Conservation (phyloP, 2,797 vertebrate genomes). For the Tenualosa thibaudeaui region DNA sequence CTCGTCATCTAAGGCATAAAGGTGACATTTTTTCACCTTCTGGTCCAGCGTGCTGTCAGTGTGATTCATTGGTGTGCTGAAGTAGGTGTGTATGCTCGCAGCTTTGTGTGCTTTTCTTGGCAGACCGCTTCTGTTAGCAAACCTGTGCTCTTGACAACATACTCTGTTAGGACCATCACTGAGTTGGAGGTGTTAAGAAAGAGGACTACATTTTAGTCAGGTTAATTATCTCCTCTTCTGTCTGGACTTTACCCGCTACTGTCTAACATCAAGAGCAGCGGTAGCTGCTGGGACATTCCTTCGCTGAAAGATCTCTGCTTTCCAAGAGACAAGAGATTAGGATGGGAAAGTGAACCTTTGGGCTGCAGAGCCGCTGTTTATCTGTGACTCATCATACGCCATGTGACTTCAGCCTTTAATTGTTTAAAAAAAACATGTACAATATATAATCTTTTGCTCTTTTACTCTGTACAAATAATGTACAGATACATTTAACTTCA, state of each 20-base stretch:
- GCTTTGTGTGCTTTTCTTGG: slow-evolving; percentile 22
- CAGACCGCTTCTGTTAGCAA: not conserved
- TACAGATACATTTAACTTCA: too few species aligned
- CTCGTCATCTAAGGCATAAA: slow-evolving; percentile 10
- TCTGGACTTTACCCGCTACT: slow-evolving; percentile 57
- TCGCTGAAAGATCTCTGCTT: slow-evolving; percentile 26
- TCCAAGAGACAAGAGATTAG: not conserved
- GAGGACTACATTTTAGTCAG: slow-evolving; percentile 50
- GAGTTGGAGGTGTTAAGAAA: slow-evolving; percentile 14
- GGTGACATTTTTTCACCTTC: slow-evolving; percentile 49
- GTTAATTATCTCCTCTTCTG: slow-evolving; percentile 61
- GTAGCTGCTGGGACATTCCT: slow-evolving; percentile 31
- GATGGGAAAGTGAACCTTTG: not conserved
- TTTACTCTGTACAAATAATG: too few species aligned
- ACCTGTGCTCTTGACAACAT: not conserved
- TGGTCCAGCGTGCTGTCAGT: slow-evolving; percentile 34
- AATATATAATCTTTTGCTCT: too few species aligned
- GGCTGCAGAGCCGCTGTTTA: not conserved
- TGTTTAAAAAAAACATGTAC: too few species aligned
- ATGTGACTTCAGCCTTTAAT: not conserved
- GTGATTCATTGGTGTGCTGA: slow-evolving; percentile 37
- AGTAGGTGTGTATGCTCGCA: slow-evolving; percentile 23
- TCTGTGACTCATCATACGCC: not conserved
- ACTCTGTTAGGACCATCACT: not conserved
- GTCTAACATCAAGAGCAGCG: slow-evolving; percentile 44